A percentile compares a stretch with the other conserved stretches of the same genome.
Conservation (phyloP, 1,140 invertebrate genomes). For the Pseudomyrmex pallidus region DNA sequence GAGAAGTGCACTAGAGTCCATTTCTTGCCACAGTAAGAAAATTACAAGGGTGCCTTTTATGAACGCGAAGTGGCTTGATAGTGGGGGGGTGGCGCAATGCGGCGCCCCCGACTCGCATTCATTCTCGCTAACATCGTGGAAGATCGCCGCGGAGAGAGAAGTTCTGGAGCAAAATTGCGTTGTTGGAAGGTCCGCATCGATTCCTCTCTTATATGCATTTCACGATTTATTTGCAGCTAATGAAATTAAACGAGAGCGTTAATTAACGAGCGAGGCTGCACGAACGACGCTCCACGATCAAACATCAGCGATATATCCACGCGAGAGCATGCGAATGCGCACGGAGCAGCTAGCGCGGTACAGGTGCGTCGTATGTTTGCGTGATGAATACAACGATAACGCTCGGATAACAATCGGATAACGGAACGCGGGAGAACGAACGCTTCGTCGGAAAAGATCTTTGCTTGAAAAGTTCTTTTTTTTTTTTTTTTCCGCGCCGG, state of each 20-base stretch:
- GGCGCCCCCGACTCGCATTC: slow-evolving; percentile 63
- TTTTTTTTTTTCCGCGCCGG: slow-evolving; percentile 29
- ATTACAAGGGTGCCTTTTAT: slow-evolving; percentile 49
- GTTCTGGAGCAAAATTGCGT: not conserved
- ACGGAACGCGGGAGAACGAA: slow-evolving; percentile 1
- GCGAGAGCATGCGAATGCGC: slow-evolving; percentile 6
- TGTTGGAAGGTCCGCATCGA: not conserved
- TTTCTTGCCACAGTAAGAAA: slow-evolving; percentile 24
- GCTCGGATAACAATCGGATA: slow-evolving; percentile 35
- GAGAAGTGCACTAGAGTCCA: not conserved
- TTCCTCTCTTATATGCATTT: not conserved
- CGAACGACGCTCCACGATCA: not conserved
- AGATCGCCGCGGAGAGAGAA: slow-evolving; percentile 23
- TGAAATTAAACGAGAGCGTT: slow-evolving; percentile 3
- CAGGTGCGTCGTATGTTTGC: not conserved
- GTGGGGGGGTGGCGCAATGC: slow-evolving; percentile 65
- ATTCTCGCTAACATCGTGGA: not conserved
- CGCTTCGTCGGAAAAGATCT: slow-evolving; percentile 16
- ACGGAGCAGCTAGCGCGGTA: not conserved
- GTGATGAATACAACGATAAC: not conserved
- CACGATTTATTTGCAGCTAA: slow-evolving; percentile 13
- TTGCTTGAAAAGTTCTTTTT: slow-evolving; percentile 58
- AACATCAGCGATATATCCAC: not conserved
- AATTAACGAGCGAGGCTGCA: slow-evolving; percentile 14
- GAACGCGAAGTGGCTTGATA: slow-evolving; percentile 34